Conservation (phyloP, 1,140 invertebrate species). For the Psilanteris sp. region DNA sequence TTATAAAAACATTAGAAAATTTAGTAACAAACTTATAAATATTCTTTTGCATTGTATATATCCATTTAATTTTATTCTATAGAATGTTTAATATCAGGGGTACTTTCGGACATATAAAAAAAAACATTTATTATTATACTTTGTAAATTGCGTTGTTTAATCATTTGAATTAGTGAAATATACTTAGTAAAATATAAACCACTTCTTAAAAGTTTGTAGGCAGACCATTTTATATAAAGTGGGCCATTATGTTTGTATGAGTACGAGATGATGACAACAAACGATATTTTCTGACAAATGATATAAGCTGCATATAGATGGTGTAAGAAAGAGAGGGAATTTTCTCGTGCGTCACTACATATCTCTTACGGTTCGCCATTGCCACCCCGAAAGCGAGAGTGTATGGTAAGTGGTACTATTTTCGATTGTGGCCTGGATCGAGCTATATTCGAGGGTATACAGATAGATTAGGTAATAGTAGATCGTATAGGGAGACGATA, state of each 20-base stretch:
- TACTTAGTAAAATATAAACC: no score
- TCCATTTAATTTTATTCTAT: no score
- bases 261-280: conserved; percentile 22
- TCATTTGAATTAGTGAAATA: no score
- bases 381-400: conserved; percentile 35
- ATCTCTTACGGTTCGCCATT: conserved; percentile 59
- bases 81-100: no score
- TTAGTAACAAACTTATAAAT: no score
- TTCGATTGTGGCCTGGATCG: conserved; percentile 61
- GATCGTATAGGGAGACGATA: conserved; percentile 23
- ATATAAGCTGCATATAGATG: conserved; percentile 26
- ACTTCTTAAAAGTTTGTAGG: no score
- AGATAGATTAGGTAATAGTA: conserved; percentile 54
- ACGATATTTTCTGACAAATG: conserved; percentile 35
- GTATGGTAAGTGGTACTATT: conserved; percentile 54
- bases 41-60: no score
- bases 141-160: no score
- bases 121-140: no score
- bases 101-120: no score
- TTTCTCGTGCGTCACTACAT: conserved; percentile 48
- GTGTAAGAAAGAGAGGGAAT: conserved; percentile 20
- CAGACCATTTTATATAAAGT: no score
- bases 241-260: conserved; percentile 14
- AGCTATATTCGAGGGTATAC: conserved; percentile 55
- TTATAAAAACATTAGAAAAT: no score